Evolutionary conservation across 2,888 invertebrate species (phyloP), one percentile per base, ranked within the genome.

Genomic region (Campoplex nolae): DNA sequence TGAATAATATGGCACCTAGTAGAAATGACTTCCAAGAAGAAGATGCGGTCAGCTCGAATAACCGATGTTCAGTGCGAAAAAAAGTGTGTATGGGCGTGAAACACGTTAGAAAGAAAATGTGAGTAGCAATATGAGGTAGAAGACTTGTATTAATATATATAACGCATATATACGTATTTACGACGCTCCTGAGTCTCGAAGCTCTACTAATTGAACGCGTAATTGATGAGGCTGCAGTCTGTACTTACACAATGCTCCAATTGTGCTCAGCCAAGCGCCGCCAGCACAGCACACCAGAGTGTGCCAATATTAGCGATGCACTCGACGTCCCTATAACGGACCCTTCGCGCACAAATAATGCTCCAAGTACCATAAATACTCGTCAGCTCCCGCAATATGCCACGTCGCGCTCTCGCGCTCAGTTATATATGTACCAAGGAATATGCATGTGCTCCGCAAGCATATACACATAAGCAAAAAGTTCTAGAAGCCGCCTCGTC

Each of bases 301-400:
- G 87, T 90, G 92, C 92, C 92, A 92, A 92, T 92, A 92, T 92
- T 92, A 92, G 92, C 92, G 92, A 92, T 92, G 92, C 92, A 92
- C 92, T 92, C 92, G 92, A 92, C 91, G 90, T 92, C 90, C 91
- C 91, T 91, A 92, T 92, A 91, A 91, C 91, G 92, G 91, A 91
- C 88, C 88, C 84, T 84, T 87, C 86, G 90, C 90, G 92, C 92
- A 92, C 92, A 91, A 92, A 92, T 92, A 92, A 92, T 92, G 92
- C 91, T 90, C 90, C 90, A 89, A 92, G 92, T 91, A 92, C 91
- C 92, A 92, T 92, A 92, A 92, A 92, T 92, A 92, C 92, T 92
- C 92, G 90, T 88, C 91, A 90, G 90, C 91, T 91, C 88, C 90
- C 89, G 92, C 92, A 92, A 92, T 92, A 92, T 92, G 92, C 90